A percentile compares a stretch with the other conserved stretches of the same genome.
phyloP scores from a whole-genome alignment of 2,888 invertebrate genomes.

The Ferdinandea cuprea region DNA sequence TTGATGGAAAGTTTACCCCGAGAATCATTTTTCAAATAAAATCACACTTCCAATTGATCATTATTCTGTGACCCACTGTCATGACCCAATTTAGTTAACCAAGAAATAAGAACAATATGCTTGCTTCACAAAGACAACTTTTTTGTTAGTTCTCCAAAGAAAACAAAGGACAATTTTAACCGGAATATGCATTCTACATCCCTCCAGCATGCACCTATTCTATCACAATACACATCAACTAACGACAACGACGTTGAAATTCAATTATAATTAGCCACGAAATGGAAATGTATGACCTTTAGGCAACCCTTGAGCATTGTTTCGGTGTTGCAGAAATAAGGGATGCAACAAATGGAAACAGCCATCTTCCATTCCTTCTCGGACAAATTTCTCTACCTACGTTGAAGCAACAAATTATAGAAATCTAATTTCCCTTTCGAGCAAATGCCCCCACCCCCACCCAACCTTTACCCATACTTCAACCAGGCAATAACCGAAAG shows the following conservation, averaged over 20 bases:
- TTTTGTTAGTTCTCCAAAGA: background rate
- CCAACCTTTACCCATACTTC: background rate
- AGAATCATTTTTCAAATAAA: too few relatives aligned
- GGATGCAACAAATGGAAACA: conserved; percentile 64
- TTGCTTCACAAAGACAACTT: conserved; percentile 3
- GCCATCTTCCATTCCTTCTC: conserved; percentile 16
- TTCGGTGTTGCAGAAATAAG: conserved; percentile 2
- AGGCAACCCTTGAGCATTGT: conserved; percentile 48
- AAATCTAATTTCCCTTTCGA: conserved; percentile 69
- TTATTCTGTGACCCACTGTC: background rate
- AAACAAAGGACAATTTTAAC: conserved; percentile 8
- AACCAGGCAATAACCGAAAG: background rate
- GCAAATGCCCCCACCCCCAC: conserved; percentile 25
- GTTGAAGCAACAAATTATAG: conserved; percentile 70
- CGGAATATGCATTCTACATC: conserved; percentile 11
- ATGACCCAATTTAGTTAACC: conserved; percentile 51
- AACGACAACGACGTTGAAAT: conserved; percentile 24
- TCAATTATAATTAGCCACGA: conserved; percentile 47
- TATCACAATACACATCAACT: background rate
- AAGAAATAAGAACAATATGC: conserved; percentile 1
- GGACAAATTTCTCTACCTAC: conserved; percentile 29
- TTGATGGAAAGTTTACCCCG: too few relatives aligned
- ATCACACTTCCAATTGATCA: too few relatives aligned
- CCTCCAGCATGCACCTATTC: background rate
- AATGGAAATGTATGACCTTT: conserved; percentile 38